Evolutionary conservation across 1,140 invertebrate species (phyloP).

Genomic region (Drosophila athabasca): DNA sequence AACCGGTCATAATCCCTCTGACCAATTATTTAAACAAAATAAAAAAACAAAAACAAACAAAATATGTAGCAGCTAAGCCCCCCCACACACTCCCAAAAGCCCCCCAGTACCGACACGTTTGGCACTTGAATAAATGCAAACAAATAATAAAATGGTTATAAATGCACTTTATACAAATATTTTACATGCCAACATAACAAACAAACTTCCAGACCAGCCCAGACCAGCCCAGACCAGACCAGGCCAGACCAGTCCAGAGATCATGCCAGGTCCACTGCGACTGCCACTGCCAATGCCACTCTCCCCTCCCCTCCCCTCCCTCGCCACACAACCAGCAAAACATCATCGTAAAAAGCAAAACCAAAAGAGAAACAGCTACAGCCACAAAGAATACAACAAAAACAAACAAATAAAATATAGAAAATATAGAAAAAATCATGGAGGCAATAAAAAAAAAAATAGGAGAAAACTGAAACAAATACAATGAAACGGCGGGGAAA

Average conservation of each 20-base stretch:
- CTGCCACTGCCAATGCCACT: no score
- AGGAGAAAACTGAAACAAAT: slow-evolving; percentile 30
- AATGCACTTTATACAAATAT: slow-evolving; percentile 69
- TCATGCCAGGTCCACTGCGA: no score
- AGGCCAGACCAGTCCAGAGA: slow-evolving; percentile 16
- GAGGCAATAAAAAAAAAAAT: slow-evolving; percentile 44
- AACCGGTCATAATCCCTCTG: slow-evolving; percentile 29
- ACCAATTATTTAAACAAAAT: slow-evolving; percentile 57
- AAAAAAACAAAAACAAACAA: slow-evolving; percentile 43
- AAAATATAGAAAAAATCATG: slow-evolving; percentile 52
- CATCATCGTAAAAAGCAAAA: slow-evolving; percentile 47
- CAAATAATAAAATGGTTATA: slow-evolving; percentile 67
- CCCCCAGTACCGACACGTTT: slow-evolving; percentile 24
- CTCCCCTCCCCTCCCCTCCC: no score
- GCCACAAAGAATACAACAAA: slow-evolving; percentile 4
- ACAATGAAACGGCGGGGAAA: slow-evolving; percentile 33
- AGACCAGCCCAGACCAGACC: slow-evolving; percentile 4
- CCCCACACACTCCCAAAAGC: not conserved
- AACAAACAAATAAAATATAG: slow-evolving; percentile 60
- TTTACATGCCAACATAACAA: slow-evolving; percentile 54
- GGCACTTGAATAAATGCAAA: slow-evolving; percentile 55
- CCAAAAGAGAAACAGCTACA: slow-evolving; percentile 23
- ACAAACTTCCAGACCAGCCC: slow-evolving; percentile 24
- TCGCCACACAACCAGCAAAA: slow-evolving; percentile 21
- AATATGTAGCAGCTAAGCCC: slow-evolving; percentile 47